Evolutionary conservation across 2,888 invertebrate species (phyloP).

Genomic region (Cistogaster globosa): DNA sequence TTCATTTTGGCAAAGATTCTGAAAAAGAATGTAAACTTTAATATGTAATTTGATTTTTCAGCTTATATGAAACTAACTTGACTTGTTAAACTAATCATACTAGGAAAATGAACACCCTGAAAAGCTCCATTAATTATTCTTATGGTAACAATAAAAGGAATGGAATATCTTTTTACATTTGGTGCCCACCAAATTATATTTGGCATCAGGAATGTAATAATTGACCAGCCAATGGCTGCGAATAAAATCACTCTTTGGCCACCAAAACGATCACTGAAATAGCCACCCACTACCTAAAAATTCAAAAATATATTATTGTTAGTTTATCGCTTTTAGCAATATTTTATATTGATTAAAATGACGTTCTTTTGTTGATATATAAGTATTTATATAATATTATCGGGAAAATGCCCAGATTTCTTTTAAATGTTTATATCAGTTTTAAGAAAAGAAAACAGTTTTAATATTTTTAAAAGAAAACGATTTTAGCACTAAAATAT

Average conservation of each 20-base stretch:
- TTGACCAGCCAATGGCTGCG: conserved; percentile 86
- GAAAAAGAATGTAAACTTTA: conserved; percentile 1
- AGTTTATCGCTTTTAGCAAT: neutral
- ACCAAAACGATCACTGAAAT: conserved; percentile 86
- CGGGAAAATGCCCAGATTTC: too few relatives aligned
- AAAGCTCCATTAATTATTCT: conserved; percentile 87
- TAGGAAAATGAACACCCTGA: conserved; percentile 88
- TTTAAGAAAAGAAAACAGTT: too few relatives aligned
- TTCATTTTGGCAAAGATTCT: conserved; percentile 86
- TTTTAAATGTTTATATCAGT: too few relatives aligned
- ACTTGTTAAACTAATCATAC: conserved; percentile 88
- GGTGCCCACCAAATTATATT: conserved; percentile 83
- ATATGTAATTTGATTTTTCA: neutral
- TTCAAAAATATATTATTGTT: neutral
- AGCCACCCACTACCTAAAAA: conserved; percentile 84
- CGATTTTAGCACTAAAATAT: too few relatives aligned
- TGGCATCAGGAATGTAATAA: conserved; percentile 85
- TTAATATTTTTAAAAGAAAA: too few relatives aligned
- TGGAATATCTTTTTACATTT: conserved; percentile 81
- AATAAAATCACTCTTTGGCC: conserved; percentile 87
- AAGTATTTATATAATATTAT: too few relatives aligned
- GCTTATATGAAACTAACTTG: conserved; percentile 78
- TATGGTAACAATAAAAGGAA: conserved; percentile 85
- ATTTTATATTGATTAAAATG: neutral
- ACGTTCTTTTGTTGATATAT: too few relatives aligned